A percentile compares a stretch with the other conserved stretches of the same genome.
Evolutionary conservation across 2,113 vertebrate species (phyloP).

Genomic region (Podarcis muralis): DNA sequence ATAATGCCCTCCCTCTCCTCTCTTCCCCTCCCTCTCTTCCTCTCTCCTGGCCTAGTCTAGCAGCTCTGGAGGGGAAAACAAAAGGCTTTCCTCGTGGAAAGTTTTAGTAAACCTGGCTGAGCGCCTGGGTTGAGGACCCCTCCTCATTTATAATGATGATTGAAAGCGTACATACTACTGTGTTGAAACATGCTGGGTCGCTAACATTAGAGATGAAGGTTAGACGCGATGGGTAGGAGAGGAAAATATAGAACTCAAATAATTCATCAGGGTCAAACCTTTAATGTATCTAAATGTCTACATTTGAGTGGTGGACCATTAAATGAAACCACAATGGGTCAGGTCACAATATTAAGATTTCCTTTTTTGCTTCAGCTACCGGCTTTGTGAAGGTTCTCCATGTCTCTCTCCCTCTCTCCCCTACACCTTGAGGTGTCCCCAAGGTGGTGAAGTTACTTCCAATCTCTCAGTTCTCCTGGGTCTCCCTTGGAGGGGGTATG

Average conservation of each 20-base stretch:
- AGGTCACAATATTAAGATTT: conserved; percentile 13
- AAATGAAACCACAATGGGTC: conserved; percentile 16
- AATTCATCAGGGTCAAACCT: conserved; percentile 31
- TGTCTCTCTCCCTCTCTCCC: no score
- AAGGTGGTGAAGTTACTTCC: background rate
- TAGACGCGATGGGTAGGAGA: conserved; percentile 56
- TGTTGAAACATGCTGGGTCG: conserved; percentile 83
- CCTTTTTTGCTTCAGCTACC: conserved; percentile 66
- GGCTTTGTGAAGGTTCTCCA: conserved; percentile 30
- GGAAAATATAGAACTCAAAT: conserved; percentile 37
- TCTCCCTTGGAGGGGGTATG: background rate
- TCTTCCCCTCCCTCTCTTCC: conserved; percentile 48
- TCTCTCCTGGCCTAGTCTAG: conserved; percentile 48
- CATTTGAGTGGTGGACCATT: conserved; percentile 47
- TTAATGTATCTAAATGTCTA: conserved; percentile 36
- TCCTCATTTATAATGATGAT: conserved; percentile 84
- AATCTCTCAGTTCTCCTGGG: background rate
- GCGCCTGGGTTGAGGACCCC: conserved; percentile 79
- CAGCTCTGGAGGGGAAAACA: conserved; percentile 76
- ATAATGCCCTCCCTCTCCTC: conserved; percentile 23
- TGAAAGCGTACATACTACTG: conserved; percentile 81
- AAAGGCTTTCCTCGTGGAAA: conserved; percentile 92
- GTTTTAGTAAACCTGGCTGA: conserved; percentile 86
- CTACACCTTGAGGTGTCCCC: no score
- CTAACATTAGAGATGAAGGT: conserved; percentile 75